A percentile compares a stretch with the other conserved stretches of the same genome.
Evolutionary conservation across 1,140 invertebrate species (phyloP).

Genomic region (Oedothorax gibbosus): DNA sequence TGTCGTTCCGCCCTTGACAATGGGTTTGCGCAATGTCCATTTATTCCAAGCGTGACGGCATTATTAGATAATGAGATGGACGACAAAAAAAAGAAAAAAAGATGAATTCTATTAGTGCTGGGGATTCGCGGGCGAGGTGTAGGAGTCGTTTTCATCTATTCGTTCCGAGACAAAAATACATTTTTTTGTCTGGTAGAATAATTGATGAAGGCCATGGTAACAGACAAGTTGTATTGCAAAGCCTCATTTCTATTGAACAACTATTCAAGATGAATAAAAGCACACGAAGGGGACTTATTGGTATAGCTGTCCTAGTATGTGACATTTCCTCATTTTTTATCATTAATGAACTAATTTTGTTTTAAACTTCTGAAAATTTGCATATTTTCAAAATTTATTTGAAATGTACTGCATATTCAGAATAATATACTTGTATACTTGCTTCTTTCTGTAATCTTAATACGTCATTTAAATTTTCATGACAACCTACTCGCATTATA

Average conservation of each 20-base stretch:
- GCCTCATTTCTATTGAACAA: not conserved
- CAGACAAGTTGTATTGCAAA: not conserved
- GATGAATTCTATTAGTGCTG: constrained; percentile 22
- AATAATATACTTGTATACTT: not conserved
- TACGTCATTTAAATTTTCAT: not conserved
- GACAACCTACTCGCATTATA: too few species aligned
- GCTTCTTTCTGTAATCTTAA: not conserved
- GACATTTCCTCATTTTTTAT: not conserved
- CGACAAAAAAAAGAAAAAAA: constrained; percentile 24
- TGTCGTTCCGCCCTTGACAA: not conserved
- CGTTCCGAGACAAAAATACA: not conserved
- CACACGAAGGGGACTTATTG: constrained; percentile 31
- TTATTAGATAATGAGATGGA: constrained; percentile 21
- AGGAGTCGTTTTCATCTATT: constrained; percentile 28
- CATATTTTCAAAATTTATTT: not conserved
- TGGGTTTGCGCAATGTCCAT: constrained; percentile 10
- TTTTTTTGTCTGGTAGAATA: constrained; percentile 15
- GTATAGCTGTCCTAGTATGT: constrained; percentile 23
- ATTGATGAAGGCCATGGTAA: constrained; percentile 4
- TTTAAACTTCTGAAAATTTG: not conserved
- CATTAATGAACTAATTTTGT: not conserved
- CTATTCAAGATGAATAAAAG: constrained; percentile 40
- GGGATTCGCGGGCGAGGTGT: constrained; percentile 1
- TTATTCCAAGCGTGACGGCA: constrained; percentile 35
- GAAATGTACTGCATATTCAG: not conserved